A percentile compares a stretch with the other conserved stretches of the same genome.
phyloP scores from a whole-genome alignment of 2,797 vertebrate species.

The Lepidocolaptes lacrymiger region DNA sequence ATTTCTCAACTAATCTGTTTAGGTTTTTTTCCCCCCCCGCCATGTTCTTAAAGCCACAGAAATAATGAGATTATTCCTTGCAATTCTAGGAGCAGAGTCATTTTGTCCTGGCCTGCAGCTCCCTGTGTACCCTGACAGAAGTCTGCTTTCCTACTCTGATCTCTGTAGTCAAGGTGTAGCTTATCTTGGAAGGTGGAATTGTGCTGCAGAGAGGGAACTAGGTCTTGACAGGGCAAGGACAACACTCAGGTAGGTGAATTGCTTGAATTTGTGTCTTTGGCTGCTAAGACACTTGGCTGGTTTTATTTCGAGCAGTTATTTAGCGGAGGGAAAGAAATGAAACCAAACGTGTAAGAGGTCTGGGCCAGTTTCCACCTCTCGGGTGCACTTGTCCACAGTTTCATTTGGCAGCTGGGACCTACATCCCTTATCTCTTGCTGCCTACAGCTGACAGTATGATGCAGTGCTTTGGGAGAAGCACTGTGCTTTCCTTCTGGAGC shows the following conservation, averaged over 20 bases:
- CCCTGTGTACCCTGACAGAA: not conserved
- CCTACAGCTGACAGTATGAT: not conserved
- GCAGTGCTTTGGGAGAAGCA: not conserved
- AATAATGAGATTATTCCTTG: not conserved
- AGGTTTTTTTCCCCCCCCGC: fast-evolving
- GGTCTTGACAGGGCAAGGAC: not conserved
- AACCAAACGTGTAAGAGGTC: not conserved
- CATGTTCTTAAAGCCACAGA: not conserved
- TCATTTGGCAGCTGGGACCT: not conserved
- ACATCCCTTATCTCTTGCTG: not conserved
- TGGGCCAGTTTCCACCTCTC: not conserved
- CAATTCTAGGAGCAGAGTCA: not conserved
- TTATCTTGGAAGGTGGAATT: not conserved
- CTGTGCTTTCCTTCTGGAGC: not conserved
- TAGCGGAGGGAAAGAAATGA: not conserved
- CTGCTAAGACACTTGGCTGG: not conserved
- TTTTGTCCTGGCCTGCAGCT: not conserved
- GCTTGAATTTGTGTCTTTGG: not conserved
- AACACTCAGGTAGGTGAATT: not conserved
- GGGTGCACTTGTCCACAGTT: not conserved
- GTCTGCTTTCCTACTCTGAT: not conserved
- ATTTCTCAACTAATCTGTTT: not conserved
- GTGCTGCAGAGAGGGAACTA: not conserved
- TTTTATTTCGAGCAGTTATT: not conserved
- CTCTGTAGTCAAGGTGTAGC: not conserved